Conservation (phyloP, 2,888 invertebrate species). For the Parochlus steinenii region DNA sequence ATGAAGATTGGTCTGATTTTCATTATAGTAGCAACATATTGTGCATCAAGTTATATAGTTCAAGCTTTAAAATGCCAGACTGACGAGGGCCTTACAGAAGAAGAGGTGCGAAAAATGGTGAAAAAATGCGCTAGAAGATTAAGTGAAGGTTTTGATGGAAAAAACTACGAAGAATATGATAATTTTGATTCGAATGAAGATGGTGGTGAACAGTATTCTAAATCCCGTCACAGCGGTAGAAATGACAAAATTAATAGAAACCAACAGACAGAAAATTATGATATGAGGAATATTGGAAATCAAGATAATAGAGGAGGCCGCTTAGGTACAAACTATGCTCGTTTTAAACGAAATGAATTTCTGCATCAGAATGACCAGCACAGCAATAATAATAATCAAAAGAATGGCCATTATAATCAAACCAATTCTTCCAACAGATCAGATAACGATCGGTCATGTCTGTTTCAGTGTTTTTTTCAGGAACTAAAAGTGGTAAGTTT, state of each 20-base stretch:
- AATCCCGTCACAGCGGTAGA: slow-evolving; percentile 18
- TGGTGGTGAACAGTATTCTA: slow-evolving; percentile 14
- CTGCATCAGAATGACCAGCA: slow-evolving; percentile 6
- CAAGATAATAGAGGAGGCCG: slow-evolving; percentile 17
- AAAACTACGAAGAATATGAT: slow-evolving; percentile 17
- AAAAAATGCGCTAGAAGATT: too few species aligned
- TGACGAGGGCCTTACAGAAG: slow-evolving; percentile 39
- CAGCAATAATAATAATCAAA: neutral
- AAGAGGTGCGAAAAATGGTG: slow-evolving; percentile 39
- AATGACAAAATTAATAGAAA: slow-evolving; percentile 13
- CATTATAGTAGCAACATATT: neutral
- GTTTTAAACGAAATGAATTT: slow-evolving; percentile 10
- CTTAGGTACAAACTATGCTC: slow-evolving; percentile 18
- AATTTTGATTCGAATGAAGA: slow-evolving; percentile 16
- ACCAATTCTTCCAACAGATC: neutral
- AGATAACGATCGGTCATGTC: slow-evolving; percentile 31
- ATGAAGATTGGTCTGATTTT: neutral
- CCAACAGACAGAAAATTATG: slow-evolving; percentile 11
- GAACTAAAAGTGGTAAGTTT: slow-evolving; percentile 45
- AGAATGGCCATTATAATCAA: slow-evolving; percentile 5
- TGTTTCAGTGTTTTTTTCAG: slow-evolving; percentile 51
- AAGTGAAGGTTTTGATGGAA: slow-evolving; percentile 27
- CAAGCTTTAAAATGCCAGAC: slow-evolving; percentile 41
- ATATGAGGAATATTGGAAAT: slow-evolving; percentile 7
- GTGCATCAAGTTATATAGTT: slow-evolving; percentile 8